These are phyloP conservation scores for Lepidochrysops patricia DNA, from an alignment of 2,888 invertebrate species.

Conservation along the genomic window DNA sequence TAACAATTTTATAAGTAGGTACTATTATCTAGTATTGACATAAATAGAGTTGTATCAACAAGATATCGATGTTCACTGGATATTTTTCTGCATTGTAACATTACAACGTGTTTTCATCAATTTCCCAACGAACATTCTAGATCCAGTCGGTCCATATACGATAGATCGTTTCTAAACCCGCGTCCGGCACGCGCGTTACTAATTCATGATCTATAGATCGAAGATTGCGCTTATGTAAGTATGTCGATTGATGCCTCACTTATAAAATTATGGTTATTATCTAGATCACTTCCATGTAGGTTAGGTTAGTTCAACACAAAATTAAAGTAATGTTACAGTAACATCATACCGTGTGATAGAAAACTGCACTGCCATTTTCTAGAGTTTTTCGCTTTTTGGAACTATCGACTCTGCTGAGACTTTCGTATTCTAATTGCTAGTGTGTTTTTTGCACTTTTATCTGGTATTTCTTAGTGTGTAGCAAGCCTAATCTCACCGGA, in stretches of 20 bases:
- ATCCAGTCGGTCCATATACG: background rate
- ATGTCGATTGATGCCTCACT: conserved; percentile 2
- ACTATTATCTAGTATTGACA: background rate
- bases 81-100: too few species aligned
- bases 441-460: background rate
- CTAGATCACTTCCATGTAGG: background rate
- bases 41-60: too few species aligned
- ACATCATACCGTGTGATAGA: too few species aligned
- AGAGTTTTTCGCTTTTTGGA: too few species aligned
- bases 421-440: too few species aligned
- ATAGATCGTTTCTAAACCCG: conserved; percentile 20
- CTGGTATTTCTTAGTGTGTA: background rate
- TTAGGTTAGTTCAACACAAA: too few species aligned
- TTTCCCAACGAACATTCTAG: background rate
- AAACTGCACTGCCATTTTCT: too few species aligned
- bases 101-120: background rate
- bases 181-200: conserved; percentile 35
- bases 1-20: too few species aligned
- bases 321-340: too few species aligned
- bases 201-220: conserved; percentile 44
- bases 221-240: conserved; percentile 28
- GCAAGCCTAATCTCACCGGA: background rate
- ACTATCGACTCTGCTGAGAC: too few species aligned
- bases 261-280: background rate
- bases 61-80: too few species aligned